Evolutionary conservation across 2,797 vertebrate genomes (phyloP), one percentile per base, ranked within the genome.

Genomic region (Sternarchorhynchus goeldii): DNA sequence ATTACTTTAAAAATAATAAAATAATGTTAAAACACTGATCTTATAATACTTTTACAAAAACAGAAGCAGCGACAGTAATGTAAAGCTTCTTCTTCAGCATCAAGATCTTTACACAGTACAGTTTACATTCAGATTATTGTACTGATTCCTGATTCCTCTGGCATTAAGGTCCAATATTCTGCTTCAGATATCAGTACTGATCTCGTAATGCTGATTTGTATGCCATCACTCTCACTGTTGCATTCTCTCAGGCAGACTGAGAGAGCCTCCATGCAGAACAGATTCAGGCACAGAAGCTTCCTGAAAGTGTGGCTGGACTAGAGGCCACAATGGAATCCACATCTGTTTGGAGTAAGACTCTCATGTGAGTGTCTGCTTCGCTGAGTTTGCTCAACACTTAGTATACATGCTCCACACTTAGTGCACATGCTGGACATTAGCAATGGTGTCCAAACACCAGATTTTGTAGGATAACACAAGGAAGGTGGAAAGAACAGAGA

Each of bases 311-410:
- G 55, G 39, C 62, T 69, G 39, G 45, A 63, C 7, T 5, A 59
- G 34, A 6, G 5, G 55, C 17, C 32, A 57, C 32, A 72, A 39
- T 64, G 34, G 60, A 78, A 72, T 36, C 68, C 59, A 72, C 59
- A 72, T 78, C 68, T 78, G 76, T 57, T 78, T 57, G 21, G 68
- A 29, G 32, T 39, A 71, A 64, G 10, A 16, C 31, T 71, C 20
- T 31, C 14, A 34, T 0, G 8, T 58, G 68, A 18, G 29, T 50
- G 36, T 69, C 68, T 21, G 55, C 50, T 36, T 8, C 31, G 12
- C 18, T 2, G 55, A 1, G 8, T 8, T 39, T 64, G 55, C 41
- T 20, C 18, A 32, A 31, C 0, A 7, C 10, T 32, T 12, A 70
- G 25, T 1, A 25, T 25, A 25, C 25, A 25, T 25, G 25, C 25